Percentiles rank a stretch among this genome's conserved stretches.
Conservation (phyloP, 2,113 vertebrate genomes). For the Himantopus leucocephalus region DNA sequence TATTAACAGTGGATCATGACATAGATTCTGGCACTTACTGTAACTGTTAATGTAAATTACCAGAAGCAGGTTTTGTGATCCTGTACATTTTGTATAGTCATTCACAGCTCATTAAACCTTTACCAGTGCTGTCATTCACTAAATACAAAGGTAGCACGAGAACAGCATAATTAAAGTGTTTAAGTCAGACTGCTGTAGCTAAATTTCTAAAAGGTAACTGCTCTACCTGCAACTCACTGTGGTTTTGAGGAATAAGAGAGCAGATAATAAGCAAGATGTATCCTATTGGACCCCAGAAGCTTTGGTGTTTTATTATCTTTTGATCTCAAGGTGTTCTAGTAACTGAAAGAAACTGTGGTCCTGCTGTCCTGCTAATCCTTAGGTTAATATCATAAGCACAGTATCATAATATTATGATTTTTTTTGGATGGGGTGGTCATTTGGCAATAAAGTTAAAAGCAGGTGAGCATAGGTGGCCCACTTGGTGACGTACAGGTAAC, state of each 20-base stretch:
- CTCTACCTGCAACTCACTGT: background rate
- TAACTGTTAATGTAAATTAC: constrained; percentile 55
- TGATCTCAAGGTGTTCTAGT: background rate
- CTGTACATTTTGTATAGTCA: constrained; percentile 33
- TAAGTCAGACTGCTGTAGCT: constrained; percentile 21
- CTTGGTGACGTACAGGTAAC: background rate
- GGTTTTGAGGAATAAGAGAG: background rate
- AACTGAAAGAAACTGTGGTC: background rate
- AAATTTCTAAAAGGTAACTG: background rate
- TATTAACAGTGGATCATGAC: constrained; percentile 40
- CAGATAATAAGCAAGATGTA: background rate
- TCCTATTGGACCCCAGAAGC: background rate
- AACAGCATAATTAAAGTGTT: constrained; percentile 32
- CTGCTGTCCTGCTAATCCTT: background rate
- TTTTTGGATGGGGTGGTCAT: background rate
- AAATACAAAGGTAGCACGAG: constrained; percentile 37
- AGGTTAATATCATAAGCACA: background rate
- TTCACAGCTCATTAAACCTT: constrained; percentile 64
- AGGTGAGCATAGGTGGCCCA: background rate
- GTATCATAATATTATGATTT: background rate
- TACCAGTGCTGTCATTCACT: constrained; percentile 4
- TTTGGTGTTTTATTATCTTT: background rate
- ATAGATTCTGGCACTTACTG: constrained; percentile 19
- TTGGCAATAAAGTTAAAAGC: background rate
- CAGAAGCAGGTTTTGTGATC: constrained; percentile 44